Conservation (phyloP, 2,888 invertebrate genomes). For the Rhingia rostrata region DNA sequence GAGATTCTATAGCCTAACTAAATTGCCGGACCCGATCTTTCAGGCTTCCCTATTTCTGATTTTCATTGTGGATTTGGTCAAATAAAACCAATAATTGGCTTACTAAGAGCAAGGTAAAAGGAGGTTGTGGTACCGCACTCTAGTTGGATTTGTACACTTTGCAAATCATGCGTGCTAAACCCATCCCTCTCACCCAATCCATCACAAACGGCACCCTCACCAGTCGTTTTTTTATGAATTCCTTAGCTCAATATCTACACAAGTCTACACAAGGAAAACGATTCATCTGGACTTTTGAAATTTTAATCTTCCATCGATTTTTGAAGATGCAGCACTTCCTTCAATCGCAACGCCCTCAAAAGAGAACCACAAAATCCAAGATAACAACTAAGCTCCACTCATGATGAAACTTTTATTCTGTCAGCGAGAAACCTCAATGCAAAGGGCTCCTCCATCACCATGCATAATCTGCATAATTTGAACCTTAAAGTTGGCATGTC, state of each 20-base stretch:
- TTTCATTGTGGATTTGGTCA: too few relatives aligned
- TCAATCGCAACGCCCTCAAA: constrained; percentile 12
- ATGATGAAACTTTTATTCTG: constrained; percentile 50
- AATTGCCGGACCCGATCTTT: too few relatives aligned
- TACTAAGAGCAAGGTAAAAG: too few relatives aligned
- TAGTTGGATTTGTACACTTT: too few relatives aligned
- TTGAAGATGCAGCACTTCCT: neutral
- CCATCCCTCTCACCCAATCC: too few relatives aligned
- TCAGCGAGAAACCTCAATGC: constrained; percentile 56
- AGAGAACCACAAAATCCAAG: neutral
- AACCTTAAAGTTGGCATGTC: constrained; percentile 24
- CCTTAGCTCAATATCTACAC: constrained; percentile 13
- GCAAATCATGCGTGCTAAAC: too few relatives aligned
- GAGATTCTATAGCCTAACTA: too few relatives aligned
- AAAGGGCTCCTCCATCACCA: constrained; percentile 45
- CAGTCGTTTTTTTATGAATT: too few relatives aligned
- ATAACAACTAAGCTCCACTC: constrained; percentile 21
- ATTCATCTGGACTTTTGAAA: constrained; percentile 47
- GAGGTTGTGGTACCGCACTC: too few relatives aligned
- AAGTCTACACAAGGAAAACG: constrained; percentile 41
- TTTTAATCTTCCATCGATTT: constrained; percentile 52
- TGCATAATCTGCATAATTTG: constrained; percentile 36
- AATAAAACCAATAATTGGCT: too few relatives aligned
- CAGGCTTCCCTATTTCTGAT: too few relatives aligned
- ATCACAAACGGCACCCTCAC: too few relatives aligned